Base-by-base conservation (phyloP, 2,797 vertebrate species). In the Eulemur rubriventer region DNA sequence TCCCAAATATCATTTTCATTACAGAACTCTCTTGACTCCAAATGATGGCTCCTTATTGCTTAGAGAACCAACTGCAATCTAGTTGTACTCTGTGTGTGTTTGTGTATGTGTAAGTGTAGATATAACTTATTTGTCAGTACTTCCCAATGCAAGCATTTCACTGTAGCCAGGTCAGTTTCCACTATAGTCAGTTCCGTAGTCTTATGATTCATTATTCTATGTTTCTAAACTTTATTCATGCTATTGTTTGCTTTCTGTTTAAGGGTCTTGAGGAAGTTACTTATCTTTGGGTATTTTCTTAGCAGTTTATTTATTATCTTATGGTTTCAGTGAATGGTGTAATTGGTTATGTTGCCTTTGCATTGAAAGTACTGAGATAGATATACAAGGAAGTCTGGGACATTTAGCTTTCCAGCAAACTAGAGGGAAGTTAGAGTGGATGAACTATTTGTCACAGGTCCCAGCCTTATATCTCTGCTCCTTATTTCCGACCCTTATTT, bases 321-420 rank as follows among this genome's bases (percentile, higher is more conserved):
- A 78, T 10, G 13, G 14, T 89, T 85, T 80, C 55, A 82, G 78
- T 80, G 41, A 94, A 69, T 79, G n/a, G 46, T 84, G 1, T 82
- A 52, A 81, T 82, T 91, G 75, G 33, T 89, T 95, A n/a, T 89
- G n/a, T 91, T 96, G 91, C 63, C 22, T 95, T 95, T 91, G 73
- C 63, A 52, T 89, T 86, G 75, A 79, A 84, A 92, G 33, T 72
- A 78, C 52, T 70, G 41, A 89, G 52, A 93, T 30, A 88, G 48
- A 52, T 92, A 72, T 55, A 13, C 75, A 79, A 61, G 63, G 63
- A 96, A 89, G 50, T 85, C 48, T 92, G 28, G 38, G 59, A 96
- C 94, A 76, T 84, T 89, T 89, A 82, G 55, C 38, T 73, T 95
- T 94, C 78, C 4, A 79, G 46, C 50, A 86, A 94, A 84, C 50